Base-by-base conservation (phyloP, 1,140 invertebrate genomes). In the Drosophila lowei region DNA sequence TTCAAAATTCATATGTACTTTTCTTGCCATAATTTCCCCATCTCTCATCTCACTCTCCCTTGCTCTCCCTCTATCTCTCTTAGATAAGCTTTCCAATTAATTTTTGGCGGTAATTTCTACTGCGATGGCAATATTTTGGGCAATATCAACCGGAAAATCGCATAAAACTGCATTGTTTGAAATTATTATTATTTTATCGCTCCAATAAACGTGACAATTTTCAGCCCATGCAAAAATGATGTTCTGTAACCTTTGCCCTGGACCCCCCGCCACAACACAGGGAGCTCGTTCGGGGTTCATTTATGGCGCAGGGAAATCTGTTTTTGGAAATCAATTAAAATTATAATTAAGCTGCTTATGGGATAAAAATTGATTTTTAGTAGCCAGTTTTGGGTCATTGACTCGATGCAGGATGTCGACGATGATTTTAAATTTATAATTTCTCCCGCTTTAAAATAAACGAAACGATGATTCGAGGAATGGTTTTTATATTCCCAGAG, bases 291-390 rank as follows among this genome's bases (percentile, higher is more conserved):
- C 23, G 11, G 18, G 18, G 18, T 38, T 38, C 34, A 49, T 15
- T 59, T 15, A 41, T 48, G 25, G 16, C 25, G 2, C n/a, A 6
- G 47, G 28, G 0, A 73, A 79, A 70, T 75, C 64, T 77, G 55
- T 57, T 81, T 77, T 66, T 58, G 56, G 47, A 77, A 78, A 78
- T 83, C 73, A 77, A 81, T 81, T 81, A 64, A 81, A 83, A 83
- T 64, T 61, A 64, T 81, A 81, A 80, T 79, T 66, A 80, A 76
- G 77, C 72, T 72, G 55, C 68, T 67, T 73, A 78, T 77, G 52
- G 62, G 25, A 43, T 57, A 57, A 59, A 72, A 79, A 79, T 79
- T 79, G 76, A 74, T 79, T 79, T 65, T 74, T 59, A 74, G 66
- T 68, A 57, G 64, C 44, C 66, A 68, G 23, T 68, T 38, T 68